Conservation (phyloP, 2,888 invertebrate species). For the Drosophila nr. medialis region DNA sequence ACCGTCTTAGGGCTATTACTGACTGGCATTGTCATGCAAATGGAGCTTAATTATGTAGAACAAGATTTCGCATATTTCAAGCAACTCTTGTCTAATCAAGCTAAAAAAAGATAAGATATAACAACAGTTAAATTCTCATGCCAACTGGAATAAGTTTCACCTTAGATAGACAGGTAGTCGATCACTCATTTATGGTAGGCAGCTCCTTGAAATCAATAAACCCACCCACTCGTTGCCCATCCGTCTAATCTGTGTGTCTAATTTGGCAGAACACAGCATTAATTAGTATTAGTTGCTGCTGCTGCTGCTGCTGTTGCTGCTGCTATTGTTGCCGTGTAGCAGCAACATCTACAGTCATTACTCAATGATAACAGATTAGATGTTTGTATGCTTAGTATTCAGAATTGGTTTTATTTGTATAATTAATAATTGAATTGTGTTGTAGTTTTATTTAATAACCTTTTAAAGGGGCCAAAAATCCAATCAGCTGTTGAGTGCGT, state of each 20-base stretch:
- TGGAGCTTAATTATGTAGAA: neutral
- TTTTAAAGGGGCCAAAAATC: constrained; percentile 52
- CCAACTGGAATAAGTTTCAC: neutral
- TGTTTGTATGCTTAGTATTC: neutral
- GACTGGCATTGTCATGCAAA: neutral
- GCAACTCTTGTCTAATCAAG: neutral
- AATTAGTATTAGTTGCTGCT: constrained; percentile 45
- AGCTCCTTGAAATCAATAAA: neutral
- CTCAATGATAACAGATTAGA: constrained; percentile 30
- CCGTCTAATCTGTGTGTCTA: constrained; percentile 58
- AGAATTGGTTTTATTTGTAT: constrained; percentile 6
- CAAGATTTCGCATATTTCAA: neutral
- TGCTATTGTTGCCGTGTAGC: constrained; percentile 7
- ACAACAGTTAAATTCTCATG: neutral
- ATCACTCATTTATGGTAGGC: neutral
- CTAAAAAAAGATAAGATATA: neutral
- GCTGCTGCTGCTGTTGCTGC: no score
- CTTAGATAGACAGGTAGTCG: neutral
- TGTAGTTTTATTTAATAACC: constrained; percentile 30
- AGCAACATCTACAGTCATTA: constrained; percentile 30
- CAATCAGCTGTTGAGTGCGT: constrained; percentile 66
- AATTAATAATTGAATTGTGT: constrained; percentile 68
- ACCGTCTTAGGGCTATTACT: neutral
- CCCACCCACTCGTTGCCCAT: constrained; percentile 9
- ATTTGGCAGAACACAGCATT: constrained; percentile 58